phyloP scores from a whole-genome alignment of 1,140 invertebrate species.

The Watersipora subatra region DNA sequence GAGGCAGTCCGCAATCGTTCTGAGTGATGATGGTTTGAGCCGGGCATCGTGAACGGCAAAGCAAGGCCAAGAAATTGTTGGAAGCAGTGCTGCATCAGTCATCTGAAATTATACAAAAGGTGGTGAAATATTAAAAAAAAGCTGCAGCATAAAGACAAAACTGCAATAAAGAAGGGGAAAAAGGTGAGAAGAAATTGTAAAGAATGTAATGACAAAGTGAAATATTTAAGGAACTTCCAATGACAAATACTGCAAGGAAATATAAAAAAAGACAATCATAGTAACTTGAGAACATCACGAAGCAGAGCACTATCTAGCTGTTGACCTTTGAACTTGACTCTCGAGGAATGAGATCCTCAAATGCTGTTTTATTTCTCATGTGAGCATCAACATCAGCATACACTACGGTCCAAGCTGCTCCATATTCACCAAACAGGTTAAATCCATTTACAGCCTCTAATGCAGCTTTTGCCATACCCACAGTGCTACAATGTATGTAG shows the following conservation, averaged over 20 bases:
- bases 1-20: slow-evolving; percentile 68
- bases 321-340: slow-evolving; percentile 97
- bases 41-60: slow-evolving; percentile 90
- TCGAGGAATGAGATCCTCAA: slow-evolving; percentile 90
- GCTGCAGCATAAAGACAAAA: background rate
- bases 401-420: slow-evolving; percentile 92
- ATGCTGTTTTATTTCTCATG: slow-evolving; percentile 94
- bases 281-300: too few relatives aligned
- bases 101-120: background rate
- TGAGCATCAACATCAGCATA: slow-evolving; percentile 99
- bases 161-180: too few relatives aligned
- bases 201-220: too few relatives aligned
- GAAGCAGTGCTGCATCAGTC: slow-evolving; percentile 53
- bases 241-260: too few relatives aligned
- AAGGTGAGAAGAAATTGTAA: too few relatives aligned
- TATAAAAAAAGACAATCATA: too few relatives aligned
- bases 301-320: too few relatives aligned
- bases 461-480: slow-evolving; percentile 91
- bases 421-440: slow-evolving; percentile 93
- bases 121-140: background rate
- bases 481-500: slow-evolving; percentile 44
- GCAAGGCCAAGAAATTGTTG: slow-evolving; percentile 88
- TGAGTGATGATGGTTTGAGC: slow-evolving; percentile 72
- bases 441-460: slow-evolving; percentile 97
- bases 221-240: too few relatives aligned